Evolutionary conservation across 2,888 invertebrate genomes (phyloP), one percentile per base, ranked within the genome.

Genomic region (Mythimna pallens): DNA sequence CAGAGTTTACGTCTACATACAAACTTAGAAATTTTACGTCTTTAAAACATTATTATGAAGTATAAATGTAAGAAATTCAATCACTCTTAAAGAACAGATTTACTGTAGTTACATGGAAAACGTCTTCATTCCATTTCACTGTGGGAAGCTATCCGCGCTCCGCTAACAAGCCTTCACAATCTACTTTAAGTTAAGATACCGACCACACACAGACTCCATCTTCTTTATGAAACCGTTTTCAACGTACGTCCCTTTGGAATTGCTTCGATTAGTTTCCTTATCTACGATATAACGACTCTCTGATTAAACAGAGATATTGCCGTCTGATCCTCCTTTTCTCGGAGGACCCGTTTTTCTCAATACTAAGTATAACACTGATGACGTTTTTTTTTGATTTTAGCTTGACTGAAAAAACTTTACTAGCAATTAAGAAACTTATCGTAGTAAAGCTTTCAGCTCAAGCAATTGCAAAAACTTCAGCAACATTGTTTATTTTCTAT

Each of bases 221-320:
- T 72, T 54, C 67, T 78, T 65, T 57, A 67, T 58, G 61, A 50
- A 76, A 76, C 61, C 57, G 14, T 75, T 78, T 25, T 25, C 65
- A 63, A 43, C 62, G n/a, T 52, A 63, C 25, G 65, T 67, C 66
- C 66, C 79, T 67, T 54, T 36, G 57, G 72, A 64, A 78, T 79
- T 40, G 47, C 57, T 65, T 22, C 62, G 78, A 79, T 70, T 81
- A 77, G 70, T 70, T 79, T 55, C 55, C 58, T 17, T 76, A 52
- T 59, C 57, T 70, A 52, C 70, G 22, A 66, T 54, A 54, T 57
- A 81, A 62, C 58, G 43, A 67, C 12, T 70, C 76, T 65, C 36
- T 65, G 65, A 58, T 58, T 62, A 54, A 62, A 65, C 22, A 25
- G 47, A 54, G n/a, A 43, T 65, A 40, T 58, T 25, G 22, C 40